These are phyloP conservation scores for Perca flavescens DNA, from an alignment of 2,113 vertebrate species.

Conservation along the genomic window DNA sequence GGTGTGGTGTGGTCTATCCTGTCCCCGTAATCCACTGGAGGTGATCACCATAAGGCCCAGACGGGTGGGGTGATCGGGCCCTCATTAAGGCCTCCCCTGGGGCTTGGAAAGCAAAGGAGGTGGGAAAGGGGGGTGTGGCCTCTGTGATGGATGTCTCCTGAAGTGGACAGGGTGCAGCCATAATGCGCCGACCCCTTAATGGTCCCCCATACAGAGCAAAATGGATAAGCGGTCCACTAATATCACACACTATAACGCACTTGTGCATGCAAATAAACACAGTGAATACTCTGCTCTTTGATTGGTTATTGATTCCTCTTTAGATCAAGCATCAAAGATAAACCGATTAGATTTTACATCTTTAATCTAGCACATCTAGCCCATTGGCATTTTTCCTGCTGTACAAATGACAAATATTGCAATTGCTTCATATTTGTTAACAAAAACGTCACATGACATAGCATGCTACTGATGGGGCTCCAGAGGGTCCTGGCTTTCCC, in stretches of 20 bases:
- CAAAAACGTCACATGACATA: constrained; percentile 54
- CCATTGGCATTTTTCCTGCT: constrained; percentile 39
- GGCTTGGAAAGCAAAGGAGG: constrained; percentile 40
- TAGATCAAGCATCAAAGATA: constrained; percentile 44
- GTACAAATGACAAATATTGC: constrained; percentile 49
- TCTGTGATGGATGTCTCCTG: constrained; percentile 85
- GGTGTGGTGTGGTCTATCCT: constrained; percentile 73
- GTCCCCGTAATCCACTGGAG: constrained; percentile 64
- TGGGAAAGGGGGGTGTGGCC: constrained; percentile 40
- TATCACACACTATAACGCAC: constrained; percentile 43
- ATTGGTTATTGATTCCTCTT: constrained; percentile 37
- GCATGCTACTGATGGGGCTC: constrained; percentile 82
- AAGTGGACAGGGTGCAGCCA: constrained; percentile 84
- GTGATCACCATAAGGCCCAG: constrained; percentile 83
- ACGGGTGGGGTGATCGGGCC: constrained; percentile 78
- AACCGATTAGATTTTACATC: constrained; percentile 28
- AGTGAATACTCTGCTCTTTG: background rate
- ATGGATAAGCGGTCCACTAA: constrained; percentile 70
- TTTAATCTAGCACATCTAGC: constrained; percentile 35
- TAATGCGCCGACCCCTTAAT: constrained; percentile 83
- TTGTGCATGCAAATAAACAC: constrained; percentile 55
- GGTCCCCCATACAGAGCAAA: constrained; percentile 71
- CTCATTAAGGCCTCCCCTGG: constrained; percentile 83
- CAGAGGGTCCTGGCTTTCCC: constrained; percentile 71
- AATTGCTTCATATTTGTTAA: constrained; percentile 76